Base-by-base conservation (phyloP, 2,888 invertebrate genomes). In the Leucoptera coffeella region DNA sequence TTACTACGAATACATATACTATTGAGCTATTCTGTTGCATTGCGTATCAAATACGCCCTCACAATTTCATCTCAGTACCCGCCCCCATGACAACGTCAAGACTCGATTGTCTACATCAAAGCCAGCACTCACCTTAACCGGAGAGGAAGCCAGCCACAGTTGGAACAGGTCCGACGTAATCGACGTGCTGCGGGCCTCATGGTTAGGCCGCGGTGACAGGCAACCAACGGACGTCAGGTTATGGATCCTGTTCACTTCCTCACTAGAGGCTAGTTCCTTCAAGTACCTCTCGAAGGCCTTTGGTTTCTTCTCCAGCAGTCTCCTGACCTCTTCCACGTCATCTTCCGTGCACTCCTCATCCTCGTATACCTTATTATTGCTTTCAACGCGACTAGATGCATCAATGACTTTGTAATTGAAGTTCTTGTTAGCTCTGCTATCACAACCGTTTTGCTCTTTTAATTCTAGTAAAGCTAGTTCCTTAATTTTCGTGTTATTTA, bases 91-190 rank as follows among this genome's bases (percentile, higher is more conserved):
- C n/a, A n/a, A n/a, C n/a, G n/a, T n/a, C n/a, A n/a, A n/a, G n/a
- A n/a, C n/a, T n/a, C n/a, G n/a, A n/a, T n/a, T n/a, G n/a, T n/a
- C n/a, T n/a, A n/a, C n/a, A n/a, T n/a, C n/a, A n/a, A n/a, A n/a
- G n/a, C n/a, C n/a, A n/a, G n/a, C 22, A 49, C 74, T 56, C 35
- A 80, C 78, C 75, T 82, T 80, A 45, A 81, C 72, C 4, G 87
- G 85, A 26, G 85, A 84, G 15, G 86, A 80, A 17, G 85, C 78
- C 47, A 89, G 62, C 89, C 89, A 90, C 35, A 83, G 74, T 45
- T 88, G 88, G 58, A 89, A 89, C 34, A 90, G 72, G 50, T 90
- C 89, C 35, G 87, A 85, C 23, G 85, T 85, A 36, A 87, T 82
- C 23, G 85, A 86, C 23, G 84, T 82, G 32, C 85, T 75, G 36